These are phyloP conservation scores for Cochlearius cochlearius DNA, from an alignment of 2,113 vertebrate species.

Conservation along the genomic window DNA sequence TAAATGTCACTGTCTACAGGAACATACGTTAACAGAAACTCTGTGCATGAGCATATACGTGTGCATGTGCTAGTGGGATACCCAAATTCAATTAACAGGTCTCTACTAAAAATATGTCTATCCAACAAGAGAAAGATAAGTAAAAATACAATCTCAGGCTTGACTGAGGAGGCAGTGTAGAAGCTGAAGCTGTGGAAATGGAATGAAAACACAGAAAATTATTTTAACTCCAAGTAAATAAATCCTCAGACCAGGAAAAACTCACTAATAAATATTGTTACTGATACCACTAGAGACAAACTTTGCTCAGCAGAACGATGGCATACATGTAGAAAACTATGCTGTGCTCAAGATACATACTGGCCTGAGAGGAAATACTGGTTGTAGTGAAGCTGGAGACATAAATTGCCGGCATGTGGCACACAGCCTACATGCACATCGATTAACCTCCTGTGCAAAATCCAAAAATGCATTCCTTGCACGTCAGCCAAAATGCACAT, in stretches of 20 bases:
- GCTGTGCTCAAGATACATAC: background rate
- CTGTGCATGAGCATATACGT: background rate
- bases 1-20: background rate
- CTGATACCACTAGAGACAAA: background rate
- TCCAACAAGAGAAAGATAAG: background rate
- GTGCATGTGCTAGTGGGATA: background rate
- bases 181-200: background rate
- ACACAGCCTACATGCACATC: background rate
- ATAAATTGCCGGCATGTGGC: background rate
- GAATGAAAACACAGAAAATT: background rate
- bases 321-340: background rate
- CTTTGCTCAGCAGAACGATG: background rate
- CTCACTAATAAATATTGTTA: background rate
- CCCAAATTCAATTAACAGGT: background rate
- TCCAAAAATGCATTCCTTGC: background rate
- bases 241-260: background rate
- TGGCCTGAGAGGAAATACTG: background rate
- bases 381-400: background rate
- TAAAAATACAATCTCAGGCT: background rate
- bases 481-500: background rate
- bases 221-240: background rate
- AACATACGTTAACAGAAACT: background rate
- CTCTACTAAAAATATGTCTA: background rate
- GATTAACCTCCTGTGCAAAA: background rate
- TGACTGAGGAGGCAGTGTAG: background rate